Conservation (phyloP, 1,140 invertebrate genomes). For the Telenomus remus region DNA sequence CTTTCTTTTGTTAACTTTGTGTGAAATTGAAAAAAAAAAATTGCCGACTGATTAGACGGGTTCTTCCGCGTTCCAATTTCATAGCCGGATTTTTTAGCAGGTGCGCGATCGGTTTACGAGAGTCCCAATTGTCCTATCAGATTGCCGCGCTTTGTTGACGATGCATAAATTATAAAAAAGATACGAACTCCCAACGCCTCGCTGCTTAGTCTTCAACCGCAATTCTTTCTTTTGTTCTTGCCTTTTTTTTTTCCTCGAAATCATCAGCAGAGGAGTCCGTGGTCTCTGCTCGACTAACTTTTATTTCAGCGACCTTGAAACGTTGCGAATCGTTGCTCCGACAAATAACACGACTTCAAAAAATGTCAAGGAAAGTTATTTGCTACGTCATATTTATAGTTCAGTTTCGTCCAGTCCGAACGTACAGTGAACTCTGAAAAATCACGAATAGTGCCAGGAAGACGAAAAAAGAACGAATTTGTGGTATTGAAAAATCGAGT, state of each 20-base stretch:
- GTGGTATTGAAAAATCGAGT: no score
- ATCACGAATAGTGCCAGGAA: no score
- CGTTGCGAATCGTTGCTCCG: slow-evolving; percentile 33
- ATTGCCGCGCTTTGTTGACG: slow-evolving; percentile 47
- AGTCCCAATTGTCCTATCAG: slow-evolving; percentile 12
- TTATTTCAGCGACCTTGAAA: slow-evolving; percentile 39
- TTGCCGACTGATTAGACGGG: slow-evolving; percentile 14
- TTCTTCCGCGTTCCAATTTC: slow-evolving; percentile 21
- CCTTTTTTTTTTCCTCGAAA: no score
- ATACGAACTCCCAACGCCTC: slow-evolving; percentile 6
- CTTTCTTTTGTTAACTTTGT: no score
- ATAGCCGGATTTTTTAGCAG: slow-evolving; percentile 1
- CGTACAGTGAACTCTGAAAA: no score
- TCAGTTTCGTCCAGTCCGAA: not conserved
- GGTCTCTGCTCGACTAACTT: slow-evolving; percentile 24
- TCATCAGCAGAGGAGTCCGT: no score
- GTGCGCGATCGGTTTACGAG: slow-evolving; percentile 24
- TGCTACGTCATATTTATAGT: slow-evolving; percentile 25
- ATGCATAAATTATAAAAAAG: slow-evolving; percentile 49
- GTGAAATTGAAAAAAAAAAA: no score
- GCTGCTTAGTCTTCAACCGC: not conserved
- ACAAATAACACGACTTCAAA: slow-evolving; percentile 21
- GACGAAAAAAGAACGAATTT: no score
- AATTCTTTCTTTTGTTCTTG: not conserved
- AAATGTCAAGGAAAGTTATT: slow-evolving; percentile 51